A percentile compares a stretch with the other conserved stretches of the same genome.
Conservation (phyloP, 2,113 vertebrate species). For the Pristiophorus japonicus region DNA sequence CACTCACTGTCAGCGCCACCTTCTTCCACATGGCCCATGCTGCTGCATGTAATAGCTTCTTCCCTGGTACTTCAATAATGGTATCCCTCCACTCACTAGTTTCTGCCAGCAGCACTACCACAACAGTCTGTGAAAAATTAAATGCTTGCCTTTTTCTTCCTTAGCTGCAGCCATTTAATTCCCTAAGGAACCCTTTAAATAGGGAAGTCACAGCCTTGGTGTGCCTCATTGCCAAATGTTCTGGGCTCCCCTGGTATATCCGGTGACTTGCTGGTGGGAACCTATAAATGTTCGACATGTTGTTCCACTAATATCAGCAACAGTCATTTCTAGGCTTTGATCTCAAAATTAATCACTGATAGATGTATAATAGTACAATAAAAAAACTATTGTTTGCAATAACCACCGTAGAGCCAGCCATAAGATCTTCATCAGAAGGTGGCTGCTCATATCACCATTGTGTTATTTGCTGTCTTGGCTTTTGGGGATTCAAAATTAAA, state of each 20-base stretch:
- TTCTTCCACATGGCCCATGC: background rate
- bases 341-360: background rate
- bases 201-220: background rate
- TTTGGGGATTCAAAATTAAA: background rate
- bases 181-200: background rate
- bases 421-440: background rate
- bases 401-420: background rate
- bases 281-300: background rate
- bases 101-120: background rate
- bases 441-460: background rate
- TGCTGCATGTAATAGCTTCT: background rate
- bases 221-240: background rate
- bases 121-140: background rate
- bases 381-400: background rate
- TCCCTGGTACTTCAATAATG: background rate
- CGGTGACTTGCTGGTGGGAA: background rate
- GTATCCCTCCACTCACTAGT: background rate
- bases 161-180: background rate
- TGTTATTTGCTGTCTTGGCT: background rate
- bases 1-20: background rate
- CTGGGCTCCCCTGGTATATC: background rate
- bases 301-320: background rate
- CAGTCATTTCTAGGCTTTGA: background rate
- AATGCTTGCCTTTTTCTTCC: background rate
- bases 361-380: background rate